A percentile compares a stretch with the other conserved stretches of the same genome.
Conservation (phyloP, 2,113 vertebrate species). For the Eidolon helvum region DNA sequence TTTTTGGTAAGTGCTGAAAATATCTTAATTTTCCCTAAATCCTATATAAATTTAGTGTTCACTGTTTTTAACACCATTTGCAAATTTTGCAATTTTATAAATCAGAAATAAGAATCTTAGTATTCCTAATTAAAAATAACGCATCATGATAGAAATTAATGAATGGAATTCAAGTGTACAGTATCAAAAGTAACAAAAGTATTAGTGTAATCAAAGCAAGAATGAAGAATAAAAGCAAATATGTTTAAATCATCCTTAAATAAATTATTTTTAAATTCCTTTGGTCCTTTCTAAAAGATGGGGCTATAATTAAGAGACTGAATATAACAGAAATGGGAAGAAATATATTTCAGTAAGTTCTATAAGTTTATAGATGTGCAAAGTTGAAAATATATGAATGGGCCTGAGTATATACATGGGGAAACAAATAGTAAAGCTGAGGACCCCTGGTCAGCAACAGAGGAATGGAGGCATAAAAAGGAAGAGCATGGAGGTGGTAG, state of each 20-base stretch:
- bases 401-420: not conserved
- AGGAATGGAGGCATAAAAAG: not conserved
- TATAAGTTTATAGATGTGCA: not conserved
- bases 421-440: constrained; percentile 1
- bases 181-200: not conserved
- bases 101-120: not conserved
- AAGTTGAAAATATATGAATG: not conserved
- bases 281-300: not conserved
- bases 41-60: constrained; percentile 25
- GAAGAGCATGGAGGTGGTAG: not conserved
- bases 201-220: constrained; percentile 9
- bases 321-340: not conserved
- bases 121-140: constrained; percentile 32
- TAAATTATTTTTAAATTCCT: not conserved
- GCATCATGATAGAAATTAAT: constrained; percentile 15
- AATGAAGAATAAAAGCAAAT: not conserved
- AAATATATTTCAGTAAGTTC: not conserved
- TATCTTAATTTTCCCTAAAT: constrained; percentile 37
- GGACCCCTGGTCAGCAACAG: not conserved
- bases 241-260: not conserved
- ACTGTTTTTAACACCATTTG: not conserved
- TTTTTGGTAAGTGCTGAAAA: not conserved
- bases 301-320: constrained; percentile 10
- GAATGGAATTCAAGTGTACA: constrained; percentile 13
- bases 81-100: constrained; percentile 9